These are phyloP conservation scores for Lordiphosa fenestrarum DNA, from an alignment of 2,888 invertebrate genomes.

Conservation along the genomic window DNA sequence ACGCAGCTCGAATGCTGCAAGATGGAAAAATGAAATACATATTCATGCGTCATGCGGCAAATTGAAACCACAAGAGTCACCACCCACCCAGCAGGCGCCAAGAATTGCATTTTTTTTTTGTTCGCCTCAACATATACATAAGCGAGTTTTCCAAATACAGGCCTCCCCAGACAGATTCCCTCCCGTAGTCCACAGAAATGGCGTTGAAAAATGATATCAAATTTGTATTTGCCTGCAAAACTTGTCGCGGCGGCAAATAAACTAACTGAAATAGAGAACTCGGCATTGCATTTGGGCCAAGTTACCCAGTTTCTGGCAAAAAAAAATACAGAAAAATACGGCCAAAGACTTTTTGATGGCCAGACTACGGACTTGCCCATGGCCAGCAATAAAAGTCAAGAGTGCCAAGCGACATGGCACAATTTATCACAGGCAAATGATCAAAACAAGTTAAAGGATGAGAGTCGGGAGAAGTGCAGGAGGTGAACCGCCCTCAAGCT, in stretches of 20 bases:
- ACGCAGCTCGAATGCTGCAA: neutral
- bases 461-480: conserved; percentile 10
- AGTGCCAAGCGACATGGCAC: conserved; percentile 62
- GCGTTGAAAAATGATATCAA: conserved; percentile 51
- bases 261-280: conserved; percentile 27
- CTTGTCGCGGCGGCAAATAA: conserved; percentile 41
- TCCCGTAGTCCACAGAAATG: conserved; percentile 19
- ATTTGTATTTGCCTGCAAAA: conserved; percentile 37
- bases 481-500: conserved; percentile 15
- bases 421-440: conserved; percentile 72
- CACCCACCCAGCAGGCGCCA: conserved; percentile 28
- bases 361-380: conserved; percentile 52
- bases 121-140: conserved; percentile 9
- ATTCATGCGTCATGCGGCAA: conserved; percentile 59
- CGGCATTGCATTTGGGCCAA: conserved; percentile 34
- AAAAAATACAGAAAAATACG: conserved; percentile 15
- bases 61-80: conserved; percentile 42
- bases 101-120: conserved; percentile 8
- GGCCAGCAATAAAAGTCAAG: conserved; percentile 74
- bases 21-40: conserved; percentile 21
- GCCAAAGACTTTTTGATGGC: conserved; percentile 33
- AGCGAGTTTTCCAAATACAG: conserved; percentile 18
- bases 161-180: conserved; percentile 11
- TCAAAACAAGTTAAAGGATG: conserved; percentile 46
- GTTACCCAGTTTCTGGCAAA: conserved; percentile 40